Evolutionary conservation across 2,797 vertebrate genomes (phyloP).

Genomic region (Protosalanx chinensis): DNA sequence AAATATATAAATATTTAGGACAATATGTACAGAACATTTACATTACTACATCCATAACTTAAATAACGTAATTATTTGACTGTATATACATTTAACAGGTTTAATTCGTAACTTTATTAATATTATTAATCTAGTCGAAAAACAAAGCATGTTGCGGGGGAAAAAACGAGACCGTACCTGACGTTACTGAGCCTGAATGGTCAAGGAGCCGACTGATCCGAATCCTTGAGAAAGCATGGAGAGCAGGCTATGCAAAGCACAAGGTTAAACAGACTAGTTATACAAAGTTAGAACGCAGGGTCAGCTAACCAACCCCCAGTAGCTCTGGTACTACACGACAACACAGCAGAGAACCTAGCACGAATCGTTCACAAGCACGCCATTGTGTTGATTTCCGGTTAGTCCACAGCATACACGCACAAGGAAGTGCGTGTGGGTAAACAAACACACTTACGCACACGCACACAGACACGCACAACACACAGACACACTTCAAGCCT

Average conservation of each 20-base stretch:
- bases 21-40: slow-evolving; percentile 82
- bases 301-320: slow-evolving; percentile 65
- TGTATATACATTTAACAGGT: slow-evolving; percentile 78
- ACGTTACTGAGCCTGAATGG: slow-evolving; percentile 77
- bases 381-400: slow-evolving; percentile 17
- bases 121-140: slow-evolving; percentile 67
- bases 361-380: slow-evolving; percentile 61
- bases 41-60: slow-evolving; percentile 88
- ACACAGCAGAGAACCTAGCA: slow-evolving; percentile 65
- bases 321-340: slow-evolving; percentile 66
- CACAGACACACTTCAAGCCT: slow-evolving; percentile 20
- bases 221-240: slow-evolving; percentile 72
- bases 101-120: slow-evolving; percentile 62
- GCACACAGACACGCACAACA: slow-evolving; percentile 6
- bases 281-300: slow-evolving; percentile 66
- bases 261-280: slow-evolving; percentile 69
- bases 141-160: slow-evolving; percentile 78
- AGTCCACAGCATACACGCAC: slow-evolving; percentile 52
- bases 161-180: slow-evolving; percentile 77
- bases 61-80: slow-evolving; percentile 73
- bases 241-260: slow-evolving; percentile 70
- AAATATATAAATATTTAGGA: slow-evolving; percentile 86
- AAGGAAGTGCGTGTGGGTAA: slow-evolving; percentile 8
- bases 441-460: not conserved
- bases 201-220: slow-evolving; percentile 68